Evolutionary conservation across 2,888 invertebrate genomes (phyloP), one percentile per base, ranked within the genome.

Genomic region (Lepidonotus clava): DNA sequence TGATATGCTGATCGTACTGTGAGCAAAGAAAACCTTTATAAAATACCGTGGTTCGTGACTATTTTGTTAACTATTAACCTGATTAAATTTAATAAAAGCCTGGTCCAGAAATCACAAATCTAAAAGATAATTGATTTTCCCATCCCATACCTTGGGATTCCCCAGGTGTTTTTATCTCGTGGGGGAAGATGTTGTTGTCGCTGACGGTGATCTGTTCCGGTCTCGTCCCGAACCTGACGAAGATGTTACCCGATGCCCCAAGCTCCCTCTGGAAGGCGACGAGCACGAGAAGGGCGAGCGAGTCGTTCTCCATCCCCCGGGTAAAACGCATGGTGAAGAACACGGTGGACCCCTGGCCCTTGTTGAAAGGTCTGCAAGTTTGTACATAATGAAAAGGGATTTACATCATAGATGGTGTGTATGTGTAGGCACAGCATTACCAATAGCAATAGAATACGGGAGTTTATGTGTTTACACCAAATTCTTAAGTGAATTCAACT

Each of bases 191-290:
- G 67, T 67, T 67, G 8, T 67, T 34, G 67, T 67, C 67, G 6
- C 32, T 5, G 67, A 67, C 67, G 6, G 5, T 34, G 28, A 67
- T 34, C 32, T 67, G 32, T 11, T 28, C 34, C 5, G 67, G 67
- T 5, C 67, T 28, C 32, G 6, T 34, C 32, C 67, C 67, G 67
- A 14, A 67, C 5, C 67, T 28, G 11, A 67, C 6, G 67, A 67
- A 67, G 67, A 67, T n/a, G 67, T 67, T 67, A 32, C 67, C 67
- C 8, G 67, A 32, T 8, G 67, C 24, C 32, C 67, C 67, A 34
- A 67, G 67, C n/a, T 67, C 67, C 21, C 67, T 28, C n/a, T 67
- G 67, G 34, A 67, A 67, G 32, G 67, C 67, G 67, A 67, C 67
- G 21, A 67, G 67, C 24, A 32, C 34, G 32, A 67, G 67, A 67